phyloP scores from a whole-genome alignment of 1,140 invertebrate genomes.

The Diprion similis region DNA sequence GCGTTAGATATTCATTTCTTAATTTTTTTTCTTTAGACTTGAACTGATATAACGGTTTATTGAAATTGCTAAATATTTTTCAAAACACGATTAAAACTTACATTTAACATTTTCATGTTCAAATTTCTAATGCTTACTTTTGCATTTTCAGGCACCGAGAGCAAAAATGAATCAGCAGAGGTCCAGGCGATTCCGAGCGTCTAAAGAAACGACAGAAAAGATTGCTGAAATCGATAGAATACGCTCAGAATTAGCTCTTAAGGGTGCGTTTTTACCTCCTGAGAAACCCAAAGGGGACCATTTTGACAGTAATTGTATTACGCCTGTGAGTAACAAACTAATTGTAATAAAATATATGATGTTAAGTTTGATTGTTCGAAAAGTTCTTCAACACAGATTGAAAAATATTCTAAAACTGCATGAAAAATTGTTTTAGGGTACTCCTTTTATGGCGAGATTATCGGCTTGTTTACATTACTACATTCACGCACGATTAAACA shows the following conservation, averaged over 20 bases:
- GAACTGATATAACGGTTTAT: not conserved
- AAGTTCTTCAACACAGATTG: not conserved
- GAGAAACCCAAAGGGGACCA: conserved; percentile 90
- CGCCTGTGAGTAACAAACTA: conserved; percentile 69
- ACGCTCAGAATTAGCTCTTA: conserved; percentile 73
- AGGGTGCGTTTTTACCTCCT: conserved; percentile 85
- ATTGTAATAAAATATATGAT: not conserved
- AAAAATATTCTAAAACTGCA: not conserved
- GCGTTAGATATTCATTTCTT: conserved; percentile 4
- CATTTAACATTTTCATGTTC: no score
- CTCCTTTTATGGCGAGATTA: conserved; percentile 96
- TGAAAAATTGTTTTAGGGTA: conserved; percentile 70
- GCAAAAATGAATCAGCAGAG: conserved; percentile 99
- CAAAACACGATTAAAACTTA: no score
- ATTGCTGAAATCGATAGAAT: conserved; percentile 83
- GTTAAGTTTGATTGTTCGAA: not conserved
- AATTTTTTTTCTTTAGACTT: not conserved
- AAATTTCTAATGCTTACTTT: no score
- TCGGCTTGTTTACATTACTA: conserved; percentile 96
- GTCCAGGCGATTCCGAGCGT: conserved; percentile 94
- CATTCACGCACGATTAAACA: conserved; percentile 92
- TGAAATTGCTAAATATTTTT: no score
- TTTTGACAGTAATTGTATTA: conserved; percentile 99
- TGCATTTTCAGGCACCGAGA: conserved; percentile 78
- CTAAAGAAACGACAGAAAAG: conserved; percentile 95